Conservation (phyloP, 2,113 vertebrate species). For the Ancistrus triradiatus region DNA sequence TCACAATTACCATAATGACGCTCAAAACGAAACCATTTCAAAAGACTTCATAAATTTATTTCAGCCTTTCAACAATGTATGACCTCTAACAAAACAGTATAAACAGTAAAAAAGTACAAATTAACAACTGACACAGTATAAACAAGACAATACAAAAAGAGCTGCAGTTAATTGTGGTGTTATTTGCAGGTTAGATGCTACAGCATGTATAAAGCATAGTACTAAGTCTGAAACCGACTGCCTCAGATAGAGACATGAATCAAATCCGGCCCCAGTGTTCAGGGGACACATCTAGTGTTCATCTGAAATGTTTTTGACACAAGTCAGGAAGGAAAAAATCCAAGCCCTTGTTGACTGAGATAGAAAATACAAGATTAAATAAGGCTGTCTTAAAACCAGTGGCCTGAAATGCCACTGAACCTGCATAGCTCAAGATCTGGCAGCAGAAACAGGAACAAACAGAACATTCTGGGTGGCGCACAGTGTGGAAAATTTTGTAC, state of each 20-base stretch:
- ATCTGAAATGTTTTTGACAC: slow-evolving; percentile 21
- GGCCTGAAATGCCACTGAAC: slow-evolving; percentile 47
- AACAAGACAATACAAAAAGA: slow-evolving; percentile 61
- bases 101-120: slow-evolving; percentile 75
- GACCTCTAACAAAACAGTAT: slow-evolving; percentile 71
- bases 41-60: slow-evolving; percentile 62
- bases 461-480: slow-evolving; percentile 15
- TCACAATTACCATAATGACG: too few species aligned
- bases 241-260: slow-evolving; percentile 53
- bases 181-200: slow-evolving; percentile 49
- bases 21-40: slow-evolving; percentile 24
- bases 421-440: slow-evolving; percentile 49
- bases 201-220: slow-evolving; percentile 46
- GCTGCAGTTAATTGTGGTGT: slow-evolving; percentile 48
- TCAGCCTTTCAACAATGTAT: slow-evolving; percentile 63
- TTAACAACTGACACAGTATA: slow-evolving; percentile 59
- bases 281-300: slow-evolving; percentile 55
- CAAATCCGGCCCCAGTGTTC: slow-evolving; percentile 43
- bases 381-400: slow-evolving; percentile 49
- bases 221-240: slow-evolving; percentile 48
- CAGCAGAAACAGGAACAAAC: slow-evolving; percentile 13
- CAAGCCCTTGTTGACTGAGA: slow-evolving; percentile 51
- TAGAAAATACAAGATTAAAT: slow-evolving; percentile 57
- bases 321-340: slow-evolving; percentile 46
- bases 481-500: slow-evolving; percentile 1